Base-by-base conservation (phyloP, 2,888 invertebrate genomes). In the Aproaerema taeniolella region DNA sequence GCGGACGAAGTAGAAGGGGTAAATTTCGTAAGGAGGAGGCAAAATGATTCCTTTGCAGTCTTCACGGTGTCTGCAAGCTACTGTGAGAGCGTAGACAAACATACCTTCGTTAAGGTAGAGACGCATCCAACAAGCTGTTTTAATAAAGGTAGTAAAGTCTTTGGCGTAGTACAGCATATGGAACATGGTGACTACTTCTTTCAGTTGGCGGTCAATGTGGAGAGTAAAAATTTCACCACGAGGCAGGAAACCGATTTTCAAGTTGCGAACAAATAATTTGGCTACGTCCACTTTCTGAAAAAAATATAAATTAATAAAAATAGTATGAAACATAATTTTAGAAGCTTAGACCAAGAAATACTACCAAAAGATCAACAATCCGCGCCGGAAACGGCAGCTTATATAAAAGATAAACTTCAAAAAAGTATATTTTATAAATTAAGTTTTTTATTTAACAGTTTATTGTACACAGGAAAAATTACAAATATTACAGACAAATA, bases 1-100 rank as follows among this genome's bases (percentile, higher is more conserved):
- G 55, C 90, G 90, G 47, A 91, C 90, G 72, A 90, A 93, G 65
- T 87, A 88, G 77, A 90, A 89, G 0, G 93, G 93, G 48, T 89
- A 83, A 51, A 89, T 82, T 67, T 90, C 89, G 53, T 89, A 89
- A 1, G 87, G 81, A 44, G 89, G 87, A 30, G 89, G 89, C 17
- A 89, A 63, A 16, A 87, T 71, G 38, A 89, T 71, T 17, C 83
- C 83, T 46, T 61, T 79, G 68, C 80, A 82, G 60, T 88, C 88
- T 7, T 77, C 71, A 35, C 88, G 81, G 53, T 89, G 88, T 53
- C 86, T 76, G 48, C 83, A 73, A 25, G 89, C 88, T 4, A 88
- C 79, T 44, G 82, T 86, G 12, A 88, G 68, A 36, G 88, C 88
- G 53, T 88, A 89, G 7, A 87, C 82, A 49, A 89, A 89, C 81